A percentile compares a stretch with the other conserved stretches of the same genome.
phyloP scores from a whole-genome alignment of 2,113 vertebrate genomes.

The Megalops atlanticus region DNA sequence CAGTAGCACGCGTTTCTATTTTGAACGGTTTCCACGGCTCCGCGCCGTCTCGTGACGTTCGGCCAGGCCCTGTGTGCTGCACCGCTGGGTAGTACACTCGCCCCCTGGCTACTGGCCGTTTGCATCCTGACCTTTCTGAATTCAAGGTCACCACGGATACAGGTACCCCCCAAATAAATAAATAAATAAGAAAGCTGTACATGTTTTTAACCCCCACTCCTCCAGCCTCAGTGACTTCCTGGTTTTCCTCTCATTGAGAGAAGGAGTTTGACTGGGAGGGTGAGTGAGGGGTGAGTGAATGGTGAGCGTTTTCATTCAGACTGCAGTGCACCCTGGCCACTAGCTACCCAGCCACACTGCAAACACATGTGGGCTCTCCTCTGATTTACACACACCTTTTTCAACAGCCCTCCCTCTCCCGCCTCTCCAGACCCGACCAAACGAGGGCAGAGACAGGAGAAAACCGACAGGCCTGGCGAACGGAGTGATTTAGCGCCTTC shows the following conservation, averaged over 20 bases:
- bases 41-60: neutral
- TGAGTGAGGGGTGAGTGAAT: neutral
- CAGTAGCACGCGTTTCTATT: too few relatives aligned
- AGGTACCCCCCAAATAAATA: neutral
- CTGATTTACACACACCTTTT: neutral
- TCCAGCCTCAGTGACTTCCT: conserved; percentile 1
- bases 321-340: too few relatives aligned
- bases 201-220: neutral
- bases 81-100: neutral
- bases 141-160: neutral
- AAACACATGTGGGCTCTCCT: neutral
- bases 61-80: neutral
- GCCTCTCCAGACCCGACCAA: too few relatives aligned
- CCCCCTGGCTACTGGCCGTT: too few relatives aligned
- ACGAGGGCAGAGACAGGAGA: too few relatives aligned
- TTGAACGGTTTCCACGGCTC: too few relatives aligned
- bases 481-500: neutral
- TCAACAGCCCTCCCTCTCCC: neutral
- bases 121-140: neutral
- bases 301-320: too few relatives aligned
- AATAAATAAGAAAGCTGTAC: neutral
- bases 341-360: neutral
- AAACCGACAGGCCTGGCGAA: too few relatives aligned
- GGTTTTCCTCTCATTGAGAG: neutral
- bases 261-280: neutral